Percentiles rank a stretch among this genome's conserved stretches.
Evolutionary conservation across 2,888 invertebrate genomes (phyloP).

Genomic region (Parasteatoda lunata): DNA sequence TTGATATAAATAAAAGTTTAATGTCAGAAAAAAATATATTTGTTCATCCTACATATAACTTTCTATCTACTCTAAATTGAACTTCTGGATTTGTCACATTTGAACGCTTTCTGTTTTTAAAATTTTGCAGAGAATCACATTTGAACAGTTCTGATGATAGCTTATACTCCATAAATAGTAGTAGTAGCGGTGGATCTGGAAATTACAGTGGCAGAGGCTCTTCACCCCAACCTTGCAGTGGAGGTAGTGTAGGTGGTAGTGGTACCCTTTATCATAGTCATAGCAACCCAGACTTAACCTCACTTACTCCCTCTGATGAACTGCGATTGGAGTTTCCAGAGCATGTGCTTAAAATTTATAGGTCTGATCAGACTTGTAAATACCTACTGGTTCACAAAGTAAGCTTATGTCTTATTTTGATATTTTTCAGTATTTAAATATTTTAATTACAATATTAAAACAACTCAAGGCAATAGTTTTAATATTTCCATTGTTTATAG

Average conservation of each 20-base stretch:
- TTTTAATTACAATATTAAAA: neutral
- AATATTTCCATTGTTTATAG: too few species aligned
- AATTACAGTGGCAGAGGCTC: conserved; percentile 59
- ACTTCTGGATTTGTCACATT: too few species aligned
- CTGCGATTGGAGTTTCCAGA: conserved; percentile 71
- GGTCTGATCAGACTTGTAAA: conserved; percentile 97
- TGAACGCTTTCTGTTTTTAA: too few species aligned
- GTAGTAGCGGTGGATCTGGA: conserved; percentile 64
- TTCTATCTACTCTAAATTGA: too few species aligned
- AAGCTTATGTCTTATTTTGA: conserved; percentile 36
- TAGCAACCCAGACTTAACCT: conserved; percentile 86
- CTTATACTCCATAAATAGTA: conserved; percentile 69
- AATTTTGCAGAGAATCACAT: conserved; percentile 70
- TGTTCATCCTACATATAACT: too few species aligned
- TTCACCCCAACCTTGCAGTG: conserved; percentile 50
- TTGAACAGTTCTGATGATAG: conserved; percentile 71
- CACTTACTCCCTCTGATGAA: conserved; percentile 67
- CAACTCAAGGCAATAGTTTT: neutral
- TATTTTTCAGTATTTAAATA: neutral
- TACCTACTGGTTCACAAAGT: conserved; percentile 96
- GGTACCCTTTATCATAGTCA: conserved; percentile 84
- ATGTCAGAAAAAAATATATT: too few species aligned
- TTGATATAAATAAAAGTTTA: too few species aligned
- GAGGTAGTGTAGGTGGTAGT: conserved; percentile 39
- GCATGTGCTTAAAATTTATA: conserved; percentile 92